Evolutionary conservation across 1,140 invertebrate genomes (phyloP).

Genomic region (Bombus terrestris): DNA sequence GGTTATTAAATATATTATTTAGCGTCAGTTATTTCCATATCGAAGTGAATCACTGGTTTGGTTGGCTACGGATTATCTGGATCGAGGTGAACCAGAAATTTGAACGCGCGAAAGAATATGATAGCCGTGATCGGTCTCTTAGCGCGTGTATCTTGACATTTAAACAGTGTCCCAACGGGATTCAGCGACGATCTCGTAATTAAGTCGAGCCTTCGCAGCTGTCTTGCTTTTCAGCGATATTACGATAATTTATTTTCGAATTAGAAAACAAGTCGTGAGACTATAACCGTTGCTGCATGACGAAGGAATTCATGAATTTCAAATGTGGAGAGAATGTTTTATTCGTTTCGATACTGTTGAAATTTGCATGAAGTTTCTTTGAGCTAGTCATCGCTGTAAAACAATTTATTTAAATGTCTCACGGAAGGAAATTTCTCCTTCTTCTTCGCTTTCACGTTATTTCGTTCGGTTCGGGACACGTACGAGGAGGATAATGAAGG

Average conservation of each 20-base stretch:
- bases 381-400: too few species aligned
- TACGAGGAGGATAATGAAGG: constrained; percentile 59
- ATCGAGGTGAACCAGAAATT: constrained; percentile 50
- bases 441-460: constrained; percentile 9
- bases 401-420: background rate
- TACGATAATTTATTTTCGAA: background rate
- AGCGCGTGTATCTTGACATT: background rate
- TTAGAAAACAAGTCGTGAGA: background rate
- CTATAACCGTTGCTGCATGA: background rate
- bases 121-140: constrained; percentile 32
- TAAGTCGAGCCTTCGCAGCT: too few species aligned
- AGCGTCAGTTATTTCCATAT: constrained; percentile 30
- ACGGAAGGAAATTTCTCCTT: background rate
- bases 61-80: constrained; percentile 4
- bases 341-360: background rate
- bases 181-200: background rate
- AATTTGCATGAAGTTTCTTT: background rate
- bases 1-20: constrained; percentile 44
- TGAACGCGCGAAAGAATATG: constrained; percentile 40
- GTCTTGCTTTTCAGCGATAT: background rate
- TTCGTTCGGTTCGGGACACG: constrained; percentile 33
- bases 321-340: background rate
- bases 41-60: constrained; percentile 29
- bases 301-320: constrained; percentile 4
- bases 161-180: background rate